phyloP scores from a whole-genome alignment of 2,888 invertebrate genomes.

The Cephus nigrinus region DNA sequence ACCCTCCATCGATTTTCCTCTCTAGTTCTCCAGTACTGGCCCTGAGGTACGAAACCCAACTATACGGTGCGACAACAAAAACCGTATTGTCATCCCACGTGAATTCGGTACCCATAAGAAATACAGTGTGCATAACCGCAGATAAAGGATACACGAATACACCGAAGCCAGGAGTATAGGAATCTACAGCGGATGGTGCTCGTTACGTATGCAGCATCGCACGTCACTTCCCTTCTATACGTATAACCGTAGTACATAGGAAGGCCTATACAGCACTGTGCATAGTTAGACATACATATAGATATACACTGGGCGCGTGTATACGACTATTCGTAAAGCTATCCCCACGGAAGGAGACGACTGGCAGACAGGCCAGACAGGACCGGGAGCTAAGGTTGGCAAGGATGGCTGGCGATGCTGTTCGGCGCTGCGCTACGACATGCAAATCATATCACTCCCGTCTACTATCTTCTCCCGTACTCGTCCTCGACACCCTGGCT shows the following conservation, averaged over 20 bases:
- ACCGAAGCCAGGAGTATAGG: background rate
- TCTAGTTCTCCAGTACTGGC: too few relatives aligned
- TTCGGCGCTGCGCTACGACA: slow-evolving; percentile 47
- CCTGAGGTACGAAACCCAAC: too few relatives aligned
- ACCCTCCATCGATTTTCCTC: too few relatives aligned
- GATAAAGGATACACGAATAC: background rate
- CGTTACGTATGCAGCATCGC: slow-evolving; percentile 54
- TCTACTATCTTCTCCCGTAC: slow-evolving; percentile 17
- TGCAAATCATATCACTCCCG: slow-evolving; percentile 60
- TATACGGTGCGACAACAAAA: background rate
- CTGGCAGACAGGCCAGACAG: slow-evolving; percentile 16
- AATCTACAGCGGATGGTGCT: slow-evolving; percentile 32
- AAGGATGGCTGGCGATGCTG: slow-evolving; percentile 23
- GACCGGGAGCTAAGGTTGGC: slow-evolving; percentile 26
- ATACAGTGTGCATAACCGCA: background rate
- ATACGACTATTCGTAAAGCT: slow-evolving; percentile 31
- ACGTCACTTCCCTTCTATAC: slow-evolving; percentile 40
- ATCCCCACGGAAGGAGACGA: slow-evolving; percentile 30
- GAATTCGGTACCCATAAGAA: background rate
- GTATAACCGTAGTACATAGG: background rate
- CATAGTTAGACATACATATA: slow-evolving; percentile 21
- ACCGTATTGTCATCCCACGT: background rate
- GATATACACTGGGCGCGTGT: slow-evolving; percentile 18
- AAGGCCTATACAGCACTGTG: background rate
- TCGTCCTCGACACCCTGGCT: slow-evolving; percentile 24